phyloP scores from a whole-genome alignment of 2,888 invertebrate species.

The Pelosia muscerda region DNA sequence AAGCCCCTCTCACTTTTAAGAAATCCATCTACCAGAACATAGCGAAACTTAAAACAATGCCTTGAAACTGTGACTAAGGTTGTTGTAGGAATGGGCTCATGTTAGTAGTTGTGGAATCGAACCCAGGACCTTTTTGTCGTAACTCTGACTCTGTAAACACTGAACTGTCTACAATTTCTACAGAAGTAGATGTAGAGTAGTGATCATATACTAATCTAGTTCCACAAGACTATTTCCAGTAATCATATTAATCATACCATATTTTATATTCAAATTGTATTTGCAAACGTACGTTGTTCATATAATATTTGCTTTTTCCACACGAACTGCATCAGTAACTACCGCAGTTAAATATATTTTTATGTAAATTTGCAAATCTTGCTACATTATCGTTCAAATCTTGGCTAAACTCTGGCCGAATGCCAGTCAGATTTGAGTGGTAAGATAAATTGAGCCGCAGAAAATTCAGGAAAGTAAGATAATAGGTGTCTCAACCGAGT shows the following conservation, averaged over 20 bases:
- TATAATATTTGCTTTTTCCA: constrained; percentile 16
- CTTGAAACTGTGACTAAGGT: no score
- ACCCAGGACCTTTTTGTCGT: no score
- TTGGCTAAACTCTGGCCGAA: constrained; percentile 60
- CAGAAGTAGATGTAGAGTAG: no score
- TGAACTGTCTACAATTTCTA: no score
- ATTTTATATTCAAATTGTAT: neutral
- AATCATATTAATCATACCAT: constrained; percentile 4
- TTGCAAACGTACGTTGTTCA: neutral
- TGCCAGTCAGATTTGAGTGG: constrained; percentile 63
- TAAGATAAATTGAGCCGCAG: constrained; percentile 57
- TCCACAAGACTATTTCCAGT: neutral
- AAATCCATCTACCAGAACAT: no score
- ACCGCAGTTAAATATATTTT: constrained; percentile 55
- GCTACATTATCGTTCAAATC: constrained; percentile 62
- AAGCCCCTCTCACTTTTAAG: no score
- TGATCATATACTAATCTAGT: neutral
- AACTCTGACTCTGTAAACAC: no score
- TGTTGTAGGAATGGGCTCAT: no score
- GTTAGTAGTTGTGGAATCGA: no score
- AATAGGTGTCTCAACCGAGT: constrained; percentile 40
- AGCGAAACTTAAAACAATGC: no score
- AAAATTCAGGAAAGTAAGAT: constrained; percentile 57
- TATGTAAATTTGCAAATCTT: constrained; percentile 61
- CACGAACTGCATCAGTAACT: constrained; percentile 45